These are phyloP conservation scores for Sylvia borin DNA, from an alignment of 2,797 vertebrate genomes.

Conservation along the genomic window DNA sequence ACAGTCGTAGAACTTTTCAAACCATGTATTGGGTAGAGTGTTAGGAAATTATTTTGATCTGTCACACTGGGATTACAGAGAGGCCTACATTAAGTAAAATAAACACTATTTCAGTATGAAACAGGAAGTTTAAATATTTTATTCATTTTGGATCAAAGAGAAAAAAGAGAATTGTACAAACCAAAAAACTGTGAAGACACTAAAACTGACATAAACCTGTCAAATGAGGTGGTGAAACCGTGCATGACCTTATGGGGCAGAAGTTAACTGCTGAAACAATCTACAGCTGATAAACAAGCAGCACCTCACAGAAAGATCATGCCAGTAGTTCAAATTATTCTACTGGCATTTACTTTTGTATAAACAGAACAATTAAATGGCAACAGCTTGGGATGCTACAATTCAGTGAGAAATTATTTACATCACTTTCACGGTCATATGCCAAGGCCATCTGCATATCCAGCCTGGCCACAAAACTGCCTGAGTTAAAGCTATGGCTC, in stretches of 20 bases:
- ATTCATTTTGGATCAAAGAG: background rate
- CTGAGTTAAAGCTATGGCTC: slow-evolving; percentile 3
- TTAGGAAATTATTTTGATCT: background rate
- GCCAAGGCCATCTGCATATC: slow-evolving; percentile 51
- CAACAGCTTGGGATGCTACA: slow-evolving; percentile 52
- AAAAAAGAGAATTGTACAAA: background rate
- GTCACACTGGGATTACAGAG: background rate
- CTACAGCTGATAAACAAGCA: background rate
- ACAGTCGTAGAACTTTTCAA: background rate
- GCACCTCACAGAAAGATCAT: background rate
- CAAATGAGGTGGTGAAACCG: background rate
- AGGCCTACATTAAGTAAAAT: background rate
- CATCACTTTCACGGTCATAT: slow-evolving; percentile 27
- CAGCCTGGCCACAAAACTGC: slow-evolving; percentile 28
- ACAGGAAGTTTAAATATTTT: background rate
- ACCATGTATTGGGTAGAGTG: background rate
- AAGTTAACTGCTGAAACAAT: background rate
- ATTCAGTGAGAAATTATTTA: slow-evolving; percentile 50
- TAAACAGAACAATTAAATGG: slow-evolving; percentile 45
- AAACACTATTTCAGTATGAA: background rate
- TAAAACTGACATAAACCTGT: background rate
- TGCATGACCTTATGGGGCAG: background rate
- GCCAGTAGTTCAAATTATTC: background rate
- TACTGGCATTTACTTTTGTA: slow-evolving; percentile 4
- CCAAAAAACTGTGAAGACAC: background rate